These are phyloP conservation scores for Asarcornis scutulata DNA, from an alignment of 2,113 vertebrate genomes.

Conservation along the genomic window DNA sequence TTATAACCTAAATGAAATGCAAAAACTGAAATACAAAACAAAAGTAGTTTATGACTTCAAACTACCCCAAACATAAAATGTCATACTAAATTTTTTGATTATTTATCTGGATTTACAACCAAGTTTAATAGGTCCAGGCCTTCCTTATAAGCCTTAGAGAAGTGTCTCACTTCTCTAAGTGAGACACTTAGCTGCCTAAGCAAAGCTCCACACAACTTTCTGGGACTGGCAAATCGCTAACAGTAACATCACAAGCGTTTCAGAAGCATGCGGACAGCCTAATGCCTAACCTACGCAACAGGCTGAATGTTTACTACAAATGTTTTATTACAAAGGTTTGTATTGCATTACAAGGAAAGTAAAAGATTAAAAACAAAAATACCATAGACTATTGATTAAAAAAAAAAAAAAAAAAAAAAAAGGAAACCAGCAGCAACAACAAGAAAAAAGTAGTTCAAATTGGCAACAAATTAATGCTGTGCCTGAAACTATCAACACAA, in stretches of 20 bases:
- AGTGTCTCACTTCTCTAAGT: background rate
- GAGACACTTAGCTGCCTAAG: background rate
- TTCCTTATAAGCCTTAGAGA: background rate
- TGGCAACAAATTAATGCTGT: background rate
- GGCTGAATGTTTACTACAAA: background rate
- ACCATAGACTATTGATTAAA: background rate
- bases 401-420: background rate
- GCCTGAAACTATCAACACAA: background rate
- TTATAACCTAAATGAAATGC: background rate
- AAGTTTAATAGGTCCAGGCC: background rate
- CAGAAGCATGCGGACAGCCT: background rate
- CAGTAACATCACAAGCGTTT: background rate
- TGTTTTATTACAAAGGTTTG: background rate
- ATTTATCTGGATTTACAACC: background rate
- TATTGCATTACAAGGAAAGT: background rate
- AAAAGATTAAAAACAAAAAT: background rate
- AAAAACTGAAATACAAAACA: background rate
- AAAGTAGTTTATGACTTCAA: background rate
- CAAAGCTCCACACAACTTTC: background rate
- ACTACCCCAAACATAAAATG: background rate
- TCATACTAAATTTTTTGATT: background rate
- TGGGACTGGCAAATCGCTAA: background rate
- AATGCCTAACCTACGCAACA: background rate
- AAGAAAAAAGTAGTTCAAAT: background rate
- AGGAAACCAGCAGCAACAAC: background rate